A percentile compares a stretch with the other conserved stretches of the same genome.
Conservation (phyloP, 2,113 vertebrate species). For the Lanius ludovicianus region DNA sequence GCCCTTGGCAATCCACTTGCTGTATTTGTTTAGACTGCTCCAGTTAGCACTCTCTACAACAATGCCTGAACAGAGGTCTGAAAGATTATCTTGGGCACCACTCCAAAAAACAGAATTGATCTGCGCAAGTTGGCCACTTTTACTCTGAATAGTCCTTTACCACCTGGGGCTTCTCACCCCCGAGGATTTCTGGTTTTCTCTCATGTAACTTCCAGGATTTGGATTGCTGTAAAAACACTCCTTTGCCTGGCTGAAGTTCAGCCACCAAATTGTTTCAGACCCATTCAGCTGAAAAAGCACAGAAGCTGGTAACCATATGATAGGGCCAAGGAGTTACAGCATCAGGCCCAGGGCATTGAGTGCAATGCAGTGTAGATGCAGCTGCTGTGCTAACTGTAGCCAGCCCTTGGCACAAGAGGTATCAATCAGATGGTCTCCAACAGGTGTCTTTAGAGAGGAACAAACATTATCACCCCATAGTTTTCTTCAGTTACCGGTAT, state of each 20-base stretch:
- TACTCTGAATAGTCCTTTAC: background rate
- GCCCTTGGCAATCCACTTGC: background rate
- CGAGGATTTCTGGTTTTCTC: background rate
- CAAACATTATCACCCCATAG: background rate
- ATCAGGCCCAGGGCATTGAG: background rate
- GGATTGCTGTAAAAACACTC: background rate
- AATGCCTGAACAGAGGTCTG: background rate
- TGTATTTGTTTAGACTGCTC: background rate
- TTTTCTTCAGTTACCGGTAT: background rate
- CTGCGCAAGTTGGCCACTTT: background rate
- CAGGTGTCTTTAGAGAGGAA: background rate
- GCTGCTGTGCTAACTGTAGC: background rate
- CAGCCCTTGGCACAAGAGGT: background rate
- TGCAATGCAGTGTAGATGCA: fast-evolving
- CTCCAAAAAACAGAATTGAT: background rate
- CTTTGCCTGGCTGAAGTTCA: background rate
- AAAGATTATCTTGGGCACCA: background rate
- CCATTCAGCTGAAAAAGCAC: background rate
- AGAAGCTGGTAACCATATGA: background rate
- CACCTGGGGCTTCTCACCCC: background rate
- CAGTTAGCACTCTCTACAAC: background rate
- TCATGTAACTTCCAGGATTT: background rate
- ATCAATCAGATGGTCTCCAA: background rate
- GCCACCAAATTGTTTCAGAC: background rate
- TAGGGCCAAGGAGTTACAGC: background rate